These are phyloP conservation scores for Vespertilio murinus DNA, from an alignment of 2,797 vertebrate genomes.

Conservation along the genomic window DNA sequence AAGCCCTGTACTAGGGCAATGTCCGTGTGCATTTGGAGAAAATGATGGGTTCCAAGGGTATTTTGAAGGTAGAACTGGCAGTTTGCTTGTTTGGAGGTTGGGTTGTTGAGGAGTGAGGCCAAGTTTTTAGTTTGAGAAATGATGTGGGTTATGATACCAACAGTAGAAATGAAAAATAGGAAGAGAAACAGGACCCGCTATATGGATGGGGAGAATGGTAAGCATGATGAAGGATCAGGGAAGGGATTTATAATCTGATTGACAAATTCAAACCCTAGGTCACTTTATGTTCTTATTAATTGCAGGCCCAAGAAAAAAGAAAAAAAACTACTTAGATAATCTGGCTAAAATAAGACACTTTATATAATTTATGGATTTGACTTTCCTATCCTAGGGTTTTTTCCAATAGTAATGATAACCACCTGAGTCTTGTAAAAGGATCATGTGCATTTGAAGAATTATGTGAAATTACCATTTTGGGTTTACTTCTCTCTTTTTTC, in stretches of 20 bases:
- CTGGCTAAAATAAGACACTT: background rate
- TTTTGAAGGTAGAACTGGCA: background rate
- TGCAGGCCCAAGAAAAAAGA: background rate
- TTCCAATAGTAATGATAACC: background rate
- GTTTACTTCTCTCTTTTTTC: background rate
- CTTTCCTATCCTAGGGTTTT: background rate
- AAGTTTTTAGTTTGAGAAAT: background rate
- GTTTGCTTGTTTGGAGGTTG: background rate
- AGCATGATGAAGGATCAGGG: background rate
- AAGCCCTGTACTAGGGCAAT: background rate
- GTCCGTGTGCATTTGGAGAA: background rate
- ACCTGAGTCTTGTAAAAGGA: background rate
- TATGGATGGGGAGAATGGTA: background rate
- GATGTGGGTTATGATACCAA: background rate
- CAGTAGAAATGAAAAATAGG: background rate
- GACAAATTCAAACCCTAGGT: background rate
- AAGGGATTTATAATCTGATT: background rate
- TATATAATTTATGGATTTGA: background rate
- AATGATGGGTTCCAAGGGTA: background rate
- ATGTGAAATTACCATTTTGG: background rate
- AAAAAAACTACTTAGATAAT: background rate
- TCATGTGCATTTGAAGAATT: background rate
- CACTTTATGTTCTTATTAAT: background rate
- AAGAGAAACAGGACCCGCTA: background rate
- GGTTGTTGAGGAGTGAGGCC: background rate